phyloP scores from a whole-genome alignment of 2,888 invertebrate genomes.

The Aethes cnicana region DNA sequence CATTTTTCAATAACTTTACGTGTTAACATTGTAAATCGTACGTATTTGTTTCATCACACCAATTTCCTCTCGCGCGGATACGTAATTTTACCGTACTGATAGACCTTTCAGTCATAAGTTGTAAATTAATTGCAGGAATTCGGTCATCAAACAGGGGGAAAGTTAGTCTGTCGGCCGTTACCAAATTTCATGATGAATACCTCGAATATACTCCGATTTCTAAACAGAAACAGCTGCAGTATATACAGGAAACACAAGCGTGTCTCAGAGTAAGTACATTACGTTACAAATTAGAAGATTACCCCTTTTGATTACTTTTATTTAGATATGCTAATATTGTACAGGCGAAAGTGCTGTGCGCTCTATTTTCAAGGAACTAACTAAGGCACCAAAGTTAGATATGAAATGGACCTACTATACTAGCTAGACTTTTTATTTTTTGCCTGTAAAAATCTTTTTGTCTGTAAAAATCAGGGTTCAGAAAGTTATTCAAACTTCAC shows the following conservation, averaged over 20 bases:
- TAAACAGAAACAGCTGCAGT: conserved; percentile 41
- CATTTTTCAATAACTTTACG: no score
- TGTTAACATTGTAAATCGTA: no score
- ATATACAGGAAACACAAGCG: conserved; percentile 36
- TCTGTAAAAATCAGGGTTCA: no score
- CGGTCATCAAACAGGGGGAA: conserved; percentile 50
- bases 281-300: conserved; percentile 25
- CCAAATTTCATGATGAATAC: conserved; percentile 48
- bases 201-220: conserved; percentile 43
- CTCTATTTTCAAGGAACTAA: no score
- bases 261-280: conserved; percentile 42
- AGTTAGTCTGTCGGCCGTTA: conserved; percentile 39
- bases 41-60: no score
- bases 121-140: conserved; percentile 37
- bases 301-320: no score
- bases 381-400: background rate
- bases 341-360: no score
- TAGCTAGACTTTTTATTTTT: background rate
- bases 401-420: background rate
- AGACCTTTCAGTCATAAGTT: conserved; percentile 10
- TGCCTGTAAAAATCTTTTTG: no score
- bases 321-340: no score
- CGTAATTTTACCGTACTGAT: no score
- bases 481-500: no score
- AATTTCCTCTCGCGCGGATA: no score